Conservation (phyloP, 2,113 vertebrate genomes). For the Eurystomus gularis region DNA sequence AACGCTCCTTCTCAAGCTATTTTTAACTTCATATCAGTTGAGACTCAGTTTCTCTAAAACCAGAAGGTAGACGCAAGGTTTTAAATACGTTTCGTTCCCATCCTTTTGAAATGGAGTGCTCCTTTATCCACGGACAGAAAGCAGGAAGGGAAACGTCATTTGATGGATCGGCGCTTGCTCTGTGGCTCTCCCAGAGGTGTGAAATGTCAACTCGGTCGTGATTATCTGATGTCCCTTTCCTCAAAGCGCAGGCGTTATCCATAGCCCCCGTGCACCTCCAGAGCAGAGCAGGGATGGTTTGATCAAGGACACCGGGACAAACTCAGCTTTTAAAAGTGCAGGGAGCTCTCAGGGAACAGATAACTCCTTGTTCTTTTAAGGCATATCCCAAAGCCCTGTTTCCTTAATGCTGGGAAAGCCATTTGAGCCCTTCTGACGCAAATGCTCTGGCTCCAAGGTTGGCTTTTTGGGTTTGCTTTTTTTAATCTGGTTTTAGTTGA, state of each 20-base stretch:
- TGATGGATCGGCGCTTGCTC: neutral
- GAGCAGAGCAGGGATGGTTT: neutral
- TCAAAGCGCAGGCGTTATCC: neutral
- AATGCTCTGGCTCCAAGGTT: neutral
- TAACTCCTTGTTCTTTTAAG: neutral
- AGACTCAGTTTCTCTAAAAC: neutral
- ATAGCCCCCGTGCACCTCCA: neutral
- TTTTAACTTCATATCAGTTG: neutral
- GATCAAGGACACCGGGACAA: constrained; percentile 30
- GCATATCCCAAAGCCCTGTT: neutral
- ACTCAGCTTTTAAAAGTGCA: neutral
- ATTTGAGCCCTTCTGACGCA: neutral
- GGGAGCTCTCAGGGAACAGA: neutral
- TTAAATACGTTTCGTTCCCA: neutral
- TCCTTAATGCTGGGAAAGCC: neutral
- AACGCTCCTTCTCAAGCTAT: neutral
- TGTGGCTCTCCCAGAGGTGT: neutral
- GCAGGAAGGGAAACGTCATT: constrained; percentile 21
- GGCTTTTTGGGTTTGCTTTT: neutral
- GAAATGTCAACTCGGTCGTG: neutral
- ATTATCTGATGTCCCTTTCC: neutral
- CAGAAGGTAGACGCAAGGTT: neutral
- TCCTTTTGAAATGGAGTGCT: neutral
- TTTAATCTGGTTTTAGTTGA: neutral
- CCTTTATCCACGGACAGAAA: neutral